Evolutionary conservation across 2,888 invertebrate species (phyloP), one percentile per base, ranked within the genome.

Genomic region (Molorchus minor): DNA sequence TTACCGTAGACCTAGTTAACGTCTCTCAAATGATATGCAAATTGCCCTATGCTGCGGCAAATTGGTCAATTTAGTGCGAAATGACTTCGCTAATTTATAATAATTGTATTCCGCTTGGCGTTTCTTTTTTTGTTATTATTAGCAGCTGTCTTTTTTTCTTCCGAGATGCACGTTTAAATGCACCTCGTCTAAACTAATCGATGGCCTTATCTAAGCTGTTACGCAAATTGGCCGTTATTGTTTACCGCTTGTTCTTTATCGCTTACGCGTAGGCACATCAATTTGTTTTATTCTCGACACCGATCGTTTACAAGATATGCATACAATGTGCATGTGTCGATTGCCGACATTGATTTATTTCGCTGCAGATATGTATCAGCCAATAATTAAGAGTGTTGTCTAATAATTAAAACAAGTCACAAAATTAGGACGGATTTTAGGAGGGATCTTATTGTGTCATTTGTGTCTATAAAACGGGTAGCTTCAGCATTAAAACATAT

Each of bases 11-110:
- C 30, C 25, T 45, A 17, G 8, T 25, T 44, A 44, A 44, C 36
- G 40, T 12, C 13, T 16, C 16, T 17, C 15, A 29, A 47, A 56
- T 40, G 56, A 56, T 51, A 51, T 56, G 58, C 62, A 62, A 58
- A 52, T 56, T 43, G 62, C 46, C 52, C 43, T 51, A 58, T 41
- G 40, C 41, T 5, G 30, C 10, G 21, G 20, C 56, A 56, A 56
- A 56, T 56, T 56, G 56, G 30, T 36, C 49, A 59, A 35, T 56
- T 44, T 43, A 19, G 36, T 44, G 54, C 13, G 51, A 43, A 36
- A 52, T 60, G 56, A 56, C 43, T 55, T 49, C 33, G 60, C 56
- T 52, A 45, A 60, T 56, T 56, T 30, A 41, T 56, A 61, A 61
- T 56, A 61, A 61, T 56, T 56, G 53, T 41, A 38, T 44, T 33